Evolutionary conservation across 2,113 vertebrate genomes (phyloP), one percentile per base, ranked within the genome.

Genomic region (Trematomus loennbergii): DNA sequence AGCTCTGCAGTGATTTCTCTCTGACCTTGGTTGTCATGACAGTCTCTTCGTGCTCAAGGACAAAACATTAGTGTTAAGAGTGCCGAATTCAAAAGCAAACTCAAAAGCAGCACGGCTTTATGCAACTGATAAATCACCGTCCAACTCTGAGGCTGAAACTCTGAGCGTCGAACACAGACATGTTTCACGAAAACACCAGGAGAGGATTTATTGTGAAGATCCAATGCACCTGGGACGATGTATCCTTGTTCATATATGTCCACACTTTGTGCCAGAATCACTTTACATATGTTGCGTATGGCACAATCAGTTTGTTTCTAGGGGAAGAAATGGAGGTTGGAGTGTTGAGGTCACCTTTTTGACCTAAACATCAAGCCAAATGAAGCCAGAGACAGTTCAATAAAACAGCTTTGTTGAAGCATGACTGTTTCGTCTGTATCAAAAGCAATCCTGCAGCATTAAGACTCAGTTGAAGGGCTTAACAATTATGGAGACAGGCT

Each of bases 1-100:
- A 72, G 69, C 75, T 4, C 54, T 25, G 71, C 63, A 49, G 65
- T 4, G 29, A 79, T 81, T 72, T 72, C 80, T 18, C 63, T 46
- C 43, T 22, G n/a, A 80, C 85, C 85, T 74, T 75, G 75, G 89
- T 87, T 72, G 83, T 73, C 87, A 87, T 84, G 85, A 75, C 82
- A 82, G 61, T 43, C 40, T 53, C 70, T 36, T n/a, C 70, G 55
- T 1, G 25, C 71, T 81, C 48, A 81, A 85, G 75, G 78, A 75
- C 67, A 17, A 83, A 60, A 11, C 17, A 40, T 40, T 40, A 6
- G 8, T 9, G 8, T 40, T 40, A 8, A 2, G 60, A 65, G 60
- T 2, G 9, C 52, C 54, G n/a, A n/a, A 75, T 84, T 62, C 15
- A 66, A 68, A n/a, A 18, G 16, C 66, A 40, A 67, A 57, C 63